Base-by-base conservation (phyloP, 2,888 invertebrate species). In the Serrognathus titanus region DNA sequence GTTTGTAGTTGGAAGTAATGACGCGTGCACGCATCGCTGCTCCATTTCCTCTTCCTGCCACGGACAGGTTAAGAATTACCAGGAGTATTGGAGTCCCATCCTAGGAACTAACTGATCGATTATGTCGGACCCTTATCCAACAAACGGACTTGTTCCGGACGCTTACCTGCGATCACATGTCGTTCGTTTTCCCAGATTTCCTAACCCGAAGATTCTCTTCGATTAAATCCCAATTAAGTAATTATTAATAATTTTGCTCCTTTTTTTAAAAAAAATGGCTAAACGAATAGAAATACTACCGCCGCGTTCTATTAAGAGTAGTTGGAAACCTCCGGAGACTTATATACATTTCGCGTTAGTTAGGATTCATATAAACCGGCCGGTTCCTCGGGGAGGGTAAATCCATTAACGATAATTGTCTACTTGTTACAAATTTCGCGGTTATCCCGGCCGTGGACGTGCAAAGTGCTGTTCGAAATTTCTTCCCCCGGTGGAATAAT, bases 1-100 rank as follows among this genome's bases (percentile, higher is more conserved):
- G 43, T 43, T 43, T 43, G 43, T 43, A 50, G 38, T 56, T 59
- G 47, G 51, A 55, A 53, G 62, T 62, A 62, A 62, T 62, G 62
- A 58, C 60, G 62, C 62, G 62, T 58, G 40, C 52, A 62, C 62
- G 62, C 60, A 62, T 58, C 58, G 53, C 58, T 50, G 55, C 50
- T 45, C 45, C 46, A 46, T 51, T 50, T 55, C 51, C 55, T 49
- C 36, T 51, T 55, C 51, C 55, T 55, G 55, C 31, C 38, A 49
- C 46, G 37, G 55, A 55, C 55, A 55, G 55, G 55, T 55, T 55
- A 51, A 51, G 55, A 51, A 55, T 55, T 51, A 50, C 55, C 51
- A 35, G 51, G 51, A 51, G 46, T 41, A 48, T 35, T 38, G 43
- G 51, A 41, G 55, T 50, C 48, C 48, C 48, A 48, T 53, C 53